Base-by-base conservation (phyloP, 2,888 invertebrate species). In the Protophormia terraenovae region DNA sequence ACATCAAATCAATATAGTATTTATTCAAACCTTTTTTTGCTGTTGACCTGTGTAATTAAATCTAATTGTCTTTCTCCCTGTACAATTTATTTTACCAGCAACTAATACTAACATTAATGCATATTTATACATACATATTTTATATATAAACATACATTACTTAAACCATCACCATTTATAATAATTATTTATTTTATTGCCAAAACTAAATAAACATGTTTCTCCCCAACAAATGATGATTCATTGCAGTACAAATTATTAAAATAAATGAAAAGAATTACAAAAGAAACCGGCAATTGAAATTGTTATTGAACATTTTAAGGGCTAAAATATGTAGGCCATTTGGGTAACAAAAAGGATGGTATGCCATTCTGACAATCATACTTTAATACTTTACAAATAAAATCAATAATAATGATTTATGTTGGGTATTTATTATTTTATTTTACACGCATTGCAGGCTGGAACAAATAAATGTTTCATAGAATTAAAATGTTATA, bases 401-500 rank as follows among this genome's bases (percentile, higher is more conserved):
- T 24, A 58, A 50, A 50, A 69, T 69, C 62, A 16, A 72, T 72
- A 66, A 66, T 29, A 72, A 72, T 66, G 72, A 66, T 80, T 80
- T 72, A 80, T 80, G 50, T 41, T 32, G n/a, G 7, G 5, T 79
- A 72, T 64, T 72, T 72, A 55, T 60, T 53, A 53, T 41, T 77
- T 41, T 64, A 64, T 50, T 60, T 58, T 19, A 41, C 35, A 32
- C 50, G 50, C 62, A 78, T 22, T 71, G 62, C 62, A 71, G 78
- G 3, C 27, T 27, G 16, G 8, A 24, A 24, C n/a, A 60, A 50
- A 58, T 3, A 29, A 10, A 19, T 8, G 3, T 0, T 24, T 53
- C n/a, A n/a, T n/a, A n/a, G n/a, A n/a, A n/a, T n/a, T n/a, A n/a
- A n/a, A n/a, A n/a, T n/a, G n/a, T n/a, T n/a, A n/a, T n/a, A n/a